Evolutionary conservation across 2,113 vertebrate genomes (phyloP), one percentile per base, ranked within the genome.

Genomic region (Chunga burmeisteri): DNA sequence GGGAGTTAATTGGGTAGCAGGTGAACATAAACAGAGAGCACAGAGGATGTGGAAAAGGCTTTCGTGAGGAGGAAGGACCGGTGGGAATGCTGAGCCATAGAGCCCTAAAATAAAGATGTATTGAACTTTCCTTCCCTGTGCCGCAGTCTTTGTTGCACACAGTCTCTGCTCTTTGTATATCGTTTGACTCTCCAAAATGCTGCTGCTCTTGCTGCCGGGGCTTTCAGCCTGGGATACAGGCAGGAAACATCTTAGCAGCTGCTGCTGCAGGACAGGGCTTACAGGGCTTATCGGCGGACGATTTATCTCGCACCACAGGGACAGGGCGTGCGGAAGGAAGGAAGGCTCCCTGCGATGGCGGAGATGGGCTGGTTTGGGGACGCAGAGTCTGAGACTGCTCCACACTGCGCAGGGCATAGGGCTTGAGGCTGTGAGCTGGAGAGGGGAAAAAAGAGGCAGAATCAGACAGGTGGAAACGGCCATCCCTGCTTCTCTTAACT

Each of bases 1-100:
- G 93, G 94, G 96, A 96, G 94, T 94, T 98, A 97, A 98, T 96
- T 98, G 97, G 94, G 93, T 96, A 97, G 97, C 93, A 97, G 97
- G 98, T 98, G 96, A 98, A 84, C 86, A 91, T 94, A 97, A 98
- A 96, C 92, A 97, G 95, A 80, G 78, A 93, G 32, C 93, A 90
- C 83, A 93, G 89, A 95, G 93, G 89, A 70, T 94, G 75, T 91
- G 96, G 95, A 95, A 88, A 93, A 95, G 74, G 70, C 88, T 96
- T 97, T 95, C 93, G 95, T 72, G 82, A 81, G 70, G 68, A 94
- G 81, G 86, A 94, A 83, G 63, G 81, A 71, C 93, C 16, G 7
- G 90, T 81, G 86, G 90, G 85, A 95, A 94, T 52, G 87, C 19
- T 9, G 92, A 97, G 81, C 86, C 15, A 15, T 49, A 74, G 59